A percentile compares a stretch with the other conserved stretches of the same genome.
These are phyloP conservation scores for Papilio elwesi DNA, from an alignment of 2,888 invertebrate species.

Conservation along the genomic window DNA sequence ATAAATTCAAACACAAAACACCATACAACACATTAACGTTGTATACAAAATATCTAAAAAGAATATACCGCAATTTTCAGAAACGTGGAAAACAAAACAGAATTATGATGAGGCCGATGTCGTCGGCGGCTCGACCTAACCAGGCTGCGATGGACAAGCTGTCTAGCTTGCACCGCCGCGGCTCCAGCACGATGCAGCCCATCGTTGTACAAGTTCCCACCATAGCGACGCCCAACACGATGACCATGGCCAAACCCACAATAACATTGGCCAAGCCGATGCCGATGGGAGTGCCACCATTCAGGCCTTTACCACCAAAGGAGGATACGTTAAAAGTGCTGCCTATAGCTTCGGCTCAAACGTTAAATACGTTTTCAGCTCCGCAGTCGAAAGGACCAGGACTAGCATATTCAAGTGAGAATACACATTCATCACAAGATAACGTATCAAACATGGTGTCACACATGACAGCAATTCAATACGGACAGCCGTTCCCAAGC, in stretches of 20 bases:
- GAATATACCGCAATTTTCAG: conserved; percentile 58
- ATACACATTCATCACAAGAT: conserved; percentile 69
- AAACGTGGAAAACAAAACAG: conserved; percentile 81
- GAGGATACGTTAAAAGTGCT: conserved; percentile 82
- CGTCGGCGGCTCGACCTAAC: conserved; percentile 63
- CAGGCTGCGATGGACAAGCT: conserved; percentile 74
- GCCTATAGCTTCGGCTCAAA: conserved; percentile 71
- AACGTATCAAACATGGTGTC: conserved; percentile 78
- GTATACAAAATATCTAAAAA: neutral
- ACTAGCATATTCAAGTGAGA: conserved; percentile 77
- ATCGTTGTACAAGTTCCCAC: conserved; percentile 67
- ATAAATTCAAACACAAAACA: too few relatives aligned
- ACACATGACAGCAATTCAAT: conserved; percentile 76
- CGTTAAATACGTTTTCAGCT: conserved; percentile 67
- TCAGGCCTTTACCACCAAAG: conserved; percentile 89
- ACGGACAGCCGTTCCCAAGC: conserved; percentile 58
- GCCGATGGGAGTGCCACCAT: conserved; percentile 88
- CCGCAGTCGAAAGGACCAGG: conserved; percentile 72
- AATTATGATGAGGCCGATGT: conserved; percentile 75
- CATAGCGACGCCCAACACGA: conserved; percentile 54
- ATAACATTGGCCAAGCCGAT: conserved; percentile 82
- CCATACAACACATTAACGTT: too few relatives aligned
- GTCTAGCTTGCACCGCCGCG: conserved; percentile 64
- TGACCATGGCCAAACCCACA: conserved; percentile 54
- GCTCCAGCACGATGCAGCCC: conserved; percentile 70